Conservation (phyloP, 2,113 vertebrate species). For the Sinocyclocheilus anshuiensis region DNA sequence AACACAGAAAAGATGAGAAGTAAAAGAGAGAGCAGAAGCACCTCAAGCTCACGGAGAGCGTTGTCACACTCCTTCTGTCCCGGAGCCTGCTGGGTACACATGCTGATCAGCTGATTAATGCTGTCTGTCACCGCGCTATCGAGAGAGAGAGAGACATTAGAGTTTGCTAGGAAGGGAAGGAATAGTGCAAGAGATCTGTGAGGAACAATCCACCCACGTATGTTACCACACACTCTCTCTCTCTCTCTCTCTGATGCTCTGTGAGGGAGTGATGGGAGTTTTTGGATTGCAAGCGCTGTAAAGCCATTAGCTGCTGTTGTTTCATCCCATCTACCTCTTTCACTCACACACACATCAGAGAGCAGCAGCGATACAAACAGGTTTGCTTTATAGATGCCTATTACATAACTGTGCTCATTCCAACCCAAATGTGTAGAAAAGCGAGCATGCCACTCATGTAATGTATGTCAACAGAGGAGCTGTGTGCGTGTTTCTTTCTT, state of each 20-base stretch:
- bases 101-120: conserved; percentile 98
- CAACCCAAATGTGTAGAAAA: conserved; percentile 31
- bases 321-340: not conserved
- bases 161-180: conserved; percentile 32
- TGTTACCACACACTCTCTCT: conserved; percentile 37
- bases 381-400: conserved; percentile 3
- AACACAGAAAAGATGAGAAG: not conserved
- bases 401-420: conserved; percentile 55
- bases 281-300: not conserved
- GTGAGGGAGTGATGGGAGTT: conserved; percentile 3
- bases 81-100: conserved; percentile 95
- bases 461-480: conserved; percentile 25
- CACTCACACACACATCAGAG: not conserved
- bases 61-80: conserved; percentile 98
- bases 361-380: not conserved
- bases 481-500: conserved; percentile 10
- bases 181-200: conserved; percentile 48
- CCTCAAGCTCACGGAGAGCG: conserved; percentile 92
- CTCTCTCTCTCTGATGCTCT: not conserved
- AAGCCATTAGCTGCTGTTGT: conserved; percentile 13
- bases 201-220: conserved; percentile 59
- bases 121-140: conserved; percentile 92
- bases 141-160: conserved; percentile 28
- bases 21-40: conserved; percentile 58
- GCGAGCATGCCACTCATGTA: conserved; percentile 38